These are phyloP conservation scores for Perdita meconis DNA, from an alignment of 2,888 invertebrate species.

Conservation along the genomic window DNA sequence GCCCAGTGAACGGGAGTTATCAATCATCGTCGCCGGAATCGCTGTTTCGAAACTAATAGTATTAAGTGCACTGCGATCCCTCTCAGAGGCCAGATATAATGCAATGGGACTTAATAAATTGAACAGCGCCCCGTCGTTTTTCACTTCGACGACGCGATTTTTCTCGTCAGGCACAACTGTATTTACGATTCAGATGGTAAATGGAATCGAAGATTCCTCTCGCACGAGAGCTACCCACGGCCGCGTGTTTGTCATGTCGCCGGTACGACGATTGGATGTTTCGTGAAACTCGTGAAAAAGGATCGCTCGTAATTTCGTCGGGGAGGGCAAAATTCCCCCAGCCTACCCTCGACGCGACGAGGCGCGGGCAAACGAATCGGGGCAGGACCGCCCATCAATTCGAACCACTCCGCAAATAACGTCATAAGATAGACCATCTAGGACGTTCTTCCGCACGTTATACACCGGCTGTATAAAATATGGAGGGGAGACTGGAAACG, in stretches of 20 bases:
- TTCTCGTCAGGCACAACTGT: constrained; percentile 30
- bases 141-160: constrained; percentile 40
- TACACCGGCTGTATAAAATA: constrained; percentile 75
- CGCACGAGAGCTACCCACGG: constrained; percentile 19
- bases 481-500: constrained; percentile 63
- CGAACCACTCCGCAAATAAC: constrained; percentile 75
- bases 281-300: constrained; percentile 51
- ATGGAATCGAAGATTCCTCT: constrained; percentile 60
- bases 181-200: constrained; percentile 62
- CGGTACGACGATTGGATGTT: constrained; percentile 47
- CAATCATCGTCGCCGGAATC: constrained; percentile 52
- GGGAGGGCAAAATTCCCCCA: constrained; percentile 33
- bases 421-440: constrained; percentile 74
- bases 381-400: constrained; percentile 68
- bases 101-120: constrained; percentile 42
- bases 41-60: constrained; percentile 40
- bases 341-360: constrained; percentile 24
- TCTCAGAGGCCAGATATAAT: constrained; percentile 18
- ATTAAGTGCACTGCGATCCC: constrained; percentile 44
- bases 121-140: constrained; percentile 31
- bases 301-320: constrained; percentile 52
- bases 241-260: constrained; percentile 45
- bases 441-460: constrained; percentile 67
- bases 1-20: constrained; percentile 23
- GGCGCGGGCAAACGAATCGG: constrained; percentile 59